These are phyloP conservation scores for Falco berigora DNA, from an alignment of 2,797 vertebrate species.

Conservation along the genomic window DNA sequence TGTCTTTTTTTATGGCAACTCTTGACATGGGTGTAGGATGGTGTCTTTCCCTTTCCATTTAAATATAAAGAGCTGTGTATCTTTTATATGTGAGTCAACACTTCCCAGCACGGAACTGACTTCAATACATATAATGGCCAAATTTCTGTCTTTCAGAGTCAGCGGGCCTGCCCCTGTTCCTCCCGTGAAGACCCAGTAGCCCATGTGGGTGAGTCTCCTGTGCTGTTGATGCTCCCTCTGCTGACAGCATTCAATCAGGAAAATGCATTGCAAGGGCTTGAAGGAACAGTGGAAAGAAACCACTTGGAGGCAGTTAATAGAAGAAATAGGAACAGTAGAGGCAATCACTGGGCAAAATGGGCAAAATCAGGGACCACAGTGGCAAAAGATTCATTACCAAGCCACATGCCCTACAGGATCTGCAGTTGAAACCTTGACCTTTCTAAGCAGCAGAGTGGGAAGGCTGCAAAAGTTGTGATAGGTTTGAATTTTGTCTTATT, in stretches of 20 bases:
- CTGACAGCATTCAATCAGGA: not conserved
- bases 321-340: not conserved
- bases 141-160: not conserved
- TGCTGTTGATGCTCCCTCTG: constrained; percentile 11
- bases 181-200: not conserved
- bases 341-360: not conserved
- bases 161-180: not conserved
- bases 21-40: not conserved
- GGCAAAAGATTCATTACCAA: not conserved
- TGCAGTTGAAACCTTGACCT: not conserved
- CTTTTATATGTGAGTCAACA: not conserved
- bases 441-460: not conserved
- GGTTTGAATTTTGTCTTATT: not conserved
- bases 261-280: not conserved
- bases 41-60: not conserved
- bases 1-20: not conserved
- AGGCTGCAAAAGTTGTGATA: not conserved
- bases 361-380: not conserved
- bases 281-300: not conserved
- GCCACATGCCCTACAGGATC: rapidly evolving
- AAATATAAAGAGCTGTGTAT: not conserved
- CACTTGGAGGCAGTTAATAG: not conserved
- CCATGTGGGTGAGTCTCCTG: not conserved
- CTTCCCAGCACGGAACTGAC: not conserved
- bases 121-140: not conserved